These are phyloP conservation scores for Paralichthys olivaceus DNA, from an alignment of 2,113 vertebrate genomes.

Conservation along the genomic window DNA sequence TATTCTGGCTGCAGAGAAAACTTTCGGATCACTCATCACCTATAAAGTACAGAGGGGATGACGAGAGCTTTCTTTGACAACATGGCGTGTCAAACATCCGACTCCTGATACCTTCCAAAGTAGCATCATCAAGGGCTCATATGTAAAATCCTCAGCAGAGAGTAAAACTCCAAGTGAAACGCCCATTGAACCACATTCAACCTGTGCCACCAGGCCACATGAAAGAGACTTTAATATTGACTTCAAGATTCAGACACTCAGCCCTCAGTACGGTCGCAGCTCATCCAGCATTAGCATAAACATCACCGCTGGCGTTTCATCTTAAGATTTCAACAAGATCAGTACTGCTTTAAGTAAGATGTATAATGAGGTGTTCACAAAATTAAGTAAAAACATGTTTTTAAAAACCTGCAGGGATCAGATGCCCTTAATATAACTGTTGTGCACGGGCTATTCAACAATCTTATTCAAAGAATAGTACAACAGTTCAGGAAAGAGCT, in stretches of 20 bases:
- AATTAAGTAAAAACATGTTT: background rate
- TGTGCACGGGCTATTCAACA: background rate
- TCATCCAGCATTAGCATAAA: conserved; percentile 30
- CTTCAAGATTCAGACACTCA: conserved; percentile 33
- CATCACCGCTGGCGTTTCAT: conserved; percentile 24
- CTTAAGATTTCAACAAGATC: conserved; percentile 13
- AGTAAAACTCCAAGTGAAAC: background rate
- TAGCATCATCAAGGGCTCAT: background rate
- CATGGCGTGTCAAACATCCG: conserved; percentile 3
- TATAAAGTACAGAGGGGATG: background rate
- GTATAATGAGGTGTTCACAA: background rate
- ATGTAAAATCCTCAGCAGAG: background rate
- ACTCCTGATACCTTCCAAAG: background rate
- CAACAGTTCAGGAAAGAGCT: background rate
- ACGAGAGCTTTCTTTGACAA: background rate
- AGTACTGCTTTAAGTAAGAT: background rate
- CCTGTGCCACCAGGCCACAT: background rate
- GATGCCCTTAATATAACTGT: background rate
- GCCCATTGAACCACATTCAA: background rate
- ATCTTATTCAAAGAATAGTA: background rate
- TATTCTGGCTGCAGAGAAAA: background rate
- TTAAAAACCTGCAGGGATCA: background rate
- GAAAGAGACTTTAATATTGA: conserved; percentile 24
- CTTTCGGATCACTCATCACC: background rate
- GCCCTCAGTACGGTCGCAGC: background rate